These are phyloP conservation scores for Cyclopterus lumpus DNA, from an alignment of 2,797 vertebrate species.

Conservation along the genomic window DNA sequence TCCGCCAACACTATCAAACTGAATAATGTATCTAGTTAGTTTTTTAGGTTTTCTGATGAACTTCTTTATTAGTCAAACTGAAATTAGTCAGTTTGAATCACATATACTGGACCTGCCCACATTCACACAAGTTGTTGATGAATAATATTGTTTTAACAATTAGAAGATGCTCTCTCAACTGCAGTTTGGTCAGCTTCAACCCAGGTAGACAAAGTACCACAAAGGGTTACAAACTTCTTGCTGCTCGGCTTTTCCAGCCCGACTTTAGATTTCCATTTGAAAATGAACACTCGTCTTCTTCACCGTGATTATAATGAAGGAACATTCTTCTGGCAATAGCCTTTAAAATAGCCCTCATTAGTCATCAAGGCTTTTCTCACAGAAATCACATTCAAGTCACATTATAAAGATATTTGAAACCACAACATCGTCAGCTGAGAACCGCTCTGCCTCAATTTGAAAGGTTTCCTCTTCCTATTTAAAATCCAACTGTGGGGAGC, in stretches of 20 bases:
- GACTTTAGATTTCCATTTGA: constrained; percentile 24
- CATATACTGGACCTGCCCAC: no score
- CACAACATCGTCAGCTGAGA: neutral
- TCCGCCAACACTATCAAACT: neutral
- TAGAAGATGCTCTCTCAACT: no score
- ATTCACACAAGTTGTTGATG: no score
- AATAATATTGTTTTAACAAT: no score
- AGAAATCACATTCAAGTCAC: constrained; percentile 19
- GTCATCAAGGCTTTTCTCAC: constrained; percentile 12
- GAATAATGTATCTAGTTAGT: neutral
- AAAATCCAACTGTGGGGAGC: neutral
- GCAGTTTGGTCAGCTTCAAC: no score
- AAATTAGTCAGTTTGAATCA: no score
- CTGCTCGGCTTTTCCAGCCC: neutral
- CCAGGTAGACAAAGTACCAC: neutral
- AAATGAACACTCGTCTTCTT: constrained; percentile 16
- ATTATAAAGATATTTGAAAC: constrained; percentile 24
- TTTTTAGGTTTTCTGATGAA: neutral
- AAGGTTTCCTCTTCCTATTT: neutral
- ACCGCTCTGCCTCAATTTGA: neutral
- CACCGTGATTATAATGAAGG: constrained; percentile 12
- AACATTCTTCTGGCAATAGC: constrained; percentile 40
- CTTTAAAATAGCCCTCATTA: constrained; percentile 35
- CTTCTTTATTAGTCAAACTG: neutral
- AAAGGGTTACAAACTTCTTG: neutral